Evolutionary conservation across 1,140 invertebrate genomes (phyloP), one percentile per base, ranked within the genome.

Genomic region (Goniozus legneri): DNA sequence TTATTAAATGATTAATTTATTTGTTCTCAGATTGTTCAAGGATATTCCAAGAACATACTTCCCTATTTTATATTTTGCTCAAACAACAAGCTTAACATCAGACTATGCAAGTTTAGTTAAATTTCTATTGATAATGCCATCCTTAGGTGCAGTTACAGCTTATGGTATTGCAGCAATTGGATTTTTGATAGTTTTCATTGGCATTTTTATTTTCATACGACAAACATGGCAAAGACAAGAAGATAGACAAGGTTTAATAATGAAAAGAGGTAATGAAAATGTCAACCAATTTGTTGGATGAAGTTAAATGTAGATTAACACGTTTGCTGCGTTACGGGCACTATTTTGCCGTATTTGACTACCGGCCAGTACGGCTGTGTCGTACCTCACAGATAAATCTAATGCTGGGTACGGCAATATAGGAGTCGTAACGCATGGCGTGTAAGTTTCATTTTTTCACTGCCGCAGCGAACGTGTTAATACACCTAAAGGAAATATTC

Each of bases 1-100:
- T 36, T 38, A 47, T 12, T n/a, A 36, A 20, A 15, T 18, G 3
- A 10, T 43, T 22, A 15, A 33, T 33, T 16, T 45, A 46, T 50
- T 37, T 44, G 8, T 44, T 77, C 72, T 39, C 65, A 82, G 82
- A 2, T 66, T 82, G 12, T 79, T 81, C 42, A 65, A 78, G 39
- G 67, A 78, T 44, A 53, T 84, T n/a, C 76, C 63, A 3, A 75
- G 71, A 46, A 77, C 76, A 0, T 82, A 80, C 68, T 71, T 86
- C 48, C 88, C 88, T 10, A 81, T 85, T 75, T 71, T 89, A 51
- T 89, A 87, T 86, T 91, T 91, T 69, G 71, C 77, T 8, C 86
- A 91, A 70, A 77, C 80, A 50, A 82, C 82, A 15, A 50, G 67
- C 34, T 70, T 87, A 14, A 81, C 79, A n/a, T 54, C 78, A 18